These are phyloP conservation scores for Girardia tigrina DNA, from an alignment of 2,888 invertebrate species.

Conservation along the genomic window DNA sequence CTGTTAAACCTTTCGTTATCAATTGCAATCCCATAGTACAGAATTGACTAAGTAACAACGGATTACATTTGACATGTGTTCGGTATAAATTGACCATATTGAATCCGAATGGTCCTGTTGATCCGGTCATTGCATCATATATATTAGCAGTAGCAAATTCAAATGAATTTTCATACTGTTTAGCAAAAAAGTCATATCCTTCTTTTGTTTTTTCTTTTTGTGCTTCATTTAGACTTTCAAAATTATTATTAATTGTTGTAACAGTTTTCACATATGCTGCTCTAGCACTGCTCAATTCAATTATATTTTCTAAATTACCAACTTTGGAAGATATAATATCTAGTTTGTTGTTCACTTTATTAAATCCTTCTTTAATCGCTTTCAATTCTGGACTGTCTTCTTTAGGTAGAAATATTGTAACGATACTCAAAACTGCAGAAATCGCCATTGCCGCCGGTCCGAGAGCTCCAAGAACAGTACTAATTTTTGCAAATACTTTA, in stretches of 20 bases:
- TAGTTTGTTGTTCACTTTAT: neutral
- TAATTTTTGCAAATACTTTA: neutral
- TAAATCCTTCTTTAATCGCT: constrained; percentile 1
- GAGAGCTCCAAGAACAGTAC: neutral
- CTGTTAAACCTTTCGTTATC: neutral
- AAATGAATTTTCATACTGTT: constrained; percentile 15
- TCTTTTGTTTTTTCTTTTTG: constrained; percentile 23
- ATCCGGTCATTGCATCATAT: constrained; percentile 2
- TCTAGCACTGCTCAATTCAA: constrained; percentile 11
- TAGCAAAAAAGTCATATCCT: constrained; percentile 7
- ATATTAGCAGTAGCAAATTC: neutral
- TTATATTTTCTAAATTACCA: constrained; percentile 11
- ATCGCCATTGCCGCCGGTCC: neutral
- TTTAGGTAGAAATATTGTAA: neutral
- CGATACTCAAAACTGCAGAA: constrained; percentile 9
- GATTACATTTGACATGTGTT: constrained; percentile 18
- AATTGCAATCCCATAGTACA: neutral
- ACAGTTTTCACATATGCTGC: constrained; percentile 9
- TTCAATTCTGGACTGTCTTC: constrained; percentile 4
- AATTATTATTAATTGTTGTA: neutral
- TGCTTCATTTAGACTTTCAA: neutral
- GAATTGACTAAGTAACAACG: neutral
- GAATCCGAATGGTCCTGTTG: constrained; percentile 7
- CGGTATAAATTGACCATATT: constrained; percentile 2
- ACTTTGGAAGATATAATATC: neutral